Evolutionary conservation across 1,140 invertebrate species (phyloP), one percentile per base, ranked within the genome.

Genomic region (Ditylenchus dipsaci): DNA sequence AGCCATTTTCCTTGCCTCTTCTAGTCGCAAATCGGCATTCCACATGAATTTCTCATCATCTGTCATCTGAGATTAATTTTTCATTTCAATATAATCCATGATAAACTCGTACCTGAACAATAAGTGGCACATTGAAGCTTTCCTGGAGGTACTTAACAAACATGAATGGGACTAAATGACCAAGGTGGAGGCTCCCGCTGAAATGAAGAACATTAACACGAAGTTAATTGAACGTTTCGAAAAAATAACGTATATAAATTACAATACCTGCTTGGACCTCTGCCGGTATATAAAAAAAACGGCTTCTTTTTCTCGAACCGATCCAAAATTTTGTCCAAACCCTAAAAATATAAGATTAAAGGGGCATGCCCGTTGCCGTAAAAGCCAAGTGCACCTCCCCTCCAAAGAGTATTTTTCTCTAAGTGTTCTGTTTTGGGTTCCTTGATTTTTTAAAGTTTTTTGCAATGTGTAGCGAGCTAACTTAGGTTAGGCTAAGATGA

Each of bases 1-100:
- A 0, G 91, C 89, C 80, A 96, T 86, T 82, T 89, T 88, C 47
- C 90, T 88, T 0, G 91, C 89, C 72, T 96, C 90, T 79, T 98
- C 94, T 23, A 96, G 79, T 69, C 89, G 90, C 29, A 97, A 84
- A 38, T 38, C 33, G 83, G 97, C 91, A 84, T 92, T 96, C 95
- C 95, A 98, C 76, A 97, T 87, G 29, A 89, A 91, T 83, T 98
- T 98, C 84, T 99, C 95, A 85, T 99, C 96, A 83, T 99, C 96
- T 0, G 95, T 97, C 71, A 99, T 84, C 83, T 45, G 42, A 67
- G n/a, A 47, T 11, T 33, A 73, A 43, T 19, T 38, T 7, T 47
- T n/a, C n/a, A n/a, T n/a, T n/a, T n/a, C n/a, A n/a, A 0, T 0
- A 49, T 19, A 49, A 11, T 47, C 15, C 21, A 15, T 47, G 15